Conservation (phyloP, 2,113 vertebrate genomes). For the Hemicordylus capensis region DNA sequence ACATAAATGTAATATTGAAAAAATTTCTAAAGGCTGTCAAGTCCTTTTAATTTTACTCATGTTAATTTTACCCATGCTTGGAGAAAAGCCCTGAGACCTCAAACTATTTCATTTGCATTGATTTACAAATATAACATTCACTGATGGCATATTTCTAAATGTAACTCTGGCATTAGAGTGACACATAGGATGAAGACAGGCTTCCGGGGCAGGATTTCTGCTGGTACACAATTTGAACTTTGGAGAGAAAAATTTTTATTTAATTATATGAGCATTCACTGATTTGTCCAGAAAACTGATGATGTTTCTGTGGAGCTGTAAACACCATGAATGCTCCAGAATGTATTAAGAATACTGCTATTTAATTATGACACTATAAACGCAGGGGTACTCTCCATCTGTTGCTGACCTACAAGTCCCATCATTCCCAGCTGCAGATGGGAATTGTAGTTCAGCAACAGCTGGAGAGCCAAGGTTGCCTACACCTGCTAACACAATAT, state of each 20-base stretch:
- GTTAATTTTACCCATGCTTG: constrained; percentile 22
- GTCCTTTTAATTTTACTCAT: constrained; percentile 28
- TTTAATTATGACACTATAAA: neutral
- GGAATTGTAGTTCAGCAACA: too few species aligned
- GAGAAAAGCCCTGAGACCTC: neutral
- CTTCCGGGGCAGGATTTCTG: neutral
- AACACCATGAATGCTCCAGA: neutral
- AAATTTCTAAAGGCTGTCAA: constrained; percentile 26
- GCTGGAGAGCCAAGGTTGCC: too few species aligned
- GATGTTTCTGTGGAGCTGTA: neutral
- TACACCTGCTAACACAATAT: too few species aligned
- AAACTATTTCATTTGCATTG: neutral
- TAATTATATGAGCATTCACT: neutral
- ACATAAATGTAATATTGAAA: constrained; percentile 44
- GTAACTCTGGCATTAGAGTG: neutral
- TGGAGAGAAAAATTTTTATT: neutral
- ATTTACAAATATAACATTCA: neutral
- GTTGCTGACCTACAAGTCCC: too few species aligned
- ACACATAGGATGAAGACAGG: neutral
- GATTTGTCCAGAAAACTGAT: neutral
- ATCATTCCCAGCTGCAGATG: too few species aligned
- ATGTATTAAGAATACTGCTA: neutral
- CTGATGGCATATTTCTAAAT: neutral
- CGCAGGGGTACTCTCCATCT: too few species aligned
- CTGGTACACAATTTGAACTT: neutral